Percentiles rank a stretch among this genome's conserved stretches.
Conservation (phyloP, 2,888 invertebrate genomes). For the Chaetogeoica ovagalla region DNA sequence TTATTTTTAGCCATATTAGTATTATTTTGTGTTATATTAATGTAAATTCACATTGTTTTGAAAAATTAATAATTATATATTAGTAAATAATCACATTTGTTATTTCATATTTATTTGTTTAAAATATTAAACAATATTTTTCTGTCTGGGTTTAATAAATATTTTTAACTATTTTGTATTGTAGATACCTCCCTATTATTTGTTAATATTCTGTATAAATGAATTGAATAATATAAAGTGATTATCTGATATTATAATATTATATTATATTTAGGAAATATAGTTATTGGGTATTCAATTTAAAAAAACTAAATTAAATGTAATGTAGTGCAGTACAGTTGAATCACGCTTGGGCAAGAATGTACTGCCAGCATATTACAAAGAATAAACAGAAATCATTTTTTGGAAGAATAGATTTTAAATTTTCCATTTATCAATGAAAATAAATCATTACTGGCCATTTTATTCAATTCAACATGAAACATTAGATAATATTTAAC, state of each 20-base stretch:
- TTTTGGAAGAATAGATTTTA: slow-evolving; percentile 2
- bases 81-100: too few relatives aligned
- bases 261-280: slow-evolving; percentile 2
- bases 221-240: neutral
- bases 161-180: neutral
- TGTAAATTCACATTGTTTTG: too few relatives aligned
- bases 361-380: too few relatives aligned
- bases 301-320: neutral
- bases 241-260: neutral
- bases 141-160: too few relatives aligned
- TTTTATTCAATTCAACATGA: neutral
- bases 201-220: neutral
- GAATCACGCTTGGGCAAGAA: too few relatives aligned
- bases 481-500: slow-evolving; percentile 35
- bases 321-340: too few relatives aligned
- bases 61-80: neutral
- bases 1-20: too few relatives aligned
- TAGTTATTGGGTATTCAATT: neutral
- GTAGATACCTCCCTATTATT: too few relatives aligned
- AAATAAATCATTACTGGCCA: neutral
- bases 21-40: too few relatives aligned
- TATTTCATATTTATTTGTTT: too few relatives aligned
- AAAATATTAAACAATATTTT: too few relatives aligned
- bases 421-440: slow-evolving; percentile 11
- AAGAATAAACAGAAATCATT: neutral